Evolutionary conservation across 2,113 vertebrate species (phyloP), one percentile per base, ranked within the genome.

Genomic region (Microcebus jonahi): DNA sequence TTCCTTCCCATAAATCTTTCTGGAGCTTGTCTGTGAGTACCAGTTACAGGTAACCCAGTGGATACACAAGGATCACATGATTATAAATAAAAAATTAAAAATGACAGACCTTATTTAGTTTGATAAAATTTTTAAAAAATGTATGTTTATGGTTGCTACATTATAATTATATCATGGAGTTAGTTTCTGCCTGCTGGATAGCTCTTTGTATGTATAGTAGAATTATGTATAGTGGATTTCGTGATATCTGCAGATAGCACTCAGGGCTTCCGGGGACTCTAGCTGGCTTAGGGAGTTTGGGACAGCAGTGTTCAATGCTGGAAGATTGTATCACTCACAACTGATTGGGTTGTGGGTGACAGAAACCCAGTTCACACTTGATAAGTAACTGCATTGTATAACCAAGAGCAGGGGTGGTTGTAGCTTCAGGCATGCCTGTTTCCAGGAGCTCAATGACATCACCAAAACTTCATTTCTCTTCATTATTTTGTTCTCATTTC

Each of bases 1-100:
- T 96, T 96, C 23, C 68, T 80, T 91, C 36, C 25, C 10, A 12
- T 61, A 89, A 77, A 18, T 91, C 9, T 45, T 90, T 96, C 61
- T 63, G 36, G 71, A 82, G 67, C 45, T 76, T 80, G 3, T 79
- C 53, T 50, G 20, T 65, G 61, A 77, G 20, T 31, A 34, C 29
- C 8, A 88, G 14, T 27, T 90, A 2, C 9, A 67, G 80, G 45
- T 57, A 59, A 79, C 17, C 12, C 5, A 68, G 27, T 42, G 45
- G 39, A 88, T 88, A 42, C 88, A 61, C 11, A 73, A 87, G 31
- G 79, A 82, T 63, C 65, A 86, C 65, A 67, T 39, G 14, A 77
- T 85, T 18, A 42, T 79, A 88, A 65, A 39, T 53, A 59, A 77
- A 73, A 63, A 10, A 39, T 11, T 77, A 11, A 45, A 75, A 59